Evolutionary conservation across 2,888 invertebrate genomes (phyloP), one percentile per base, ranked within the genome.

Genomic region (Physocephala rufipes): DNA sequence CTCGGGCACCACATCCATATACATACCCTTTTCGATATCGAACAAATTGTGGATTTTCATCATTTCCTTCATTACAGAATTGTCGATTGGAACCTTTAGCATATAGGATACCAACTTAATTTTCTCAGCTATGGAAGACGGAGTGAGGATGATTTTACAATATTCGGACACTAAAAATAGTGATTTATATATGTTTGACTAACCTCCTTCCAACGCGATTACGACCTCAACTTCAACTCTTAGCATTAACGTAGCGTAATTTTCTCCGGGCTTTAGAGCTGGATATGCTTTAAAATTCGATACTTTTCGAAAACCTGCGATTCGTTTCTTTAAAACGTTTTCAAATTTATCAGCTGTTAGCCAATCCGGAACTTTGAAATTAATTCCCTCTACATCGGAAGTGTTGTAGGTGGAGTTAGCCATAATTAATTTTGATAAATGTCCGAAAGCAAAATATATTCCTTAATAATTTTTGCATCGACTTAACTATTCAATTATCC

Each of bases 231-330:
- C 75, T 19, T 74, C 67, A 2, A 81, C 28, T 13, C 84, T 78
- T 28, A 82, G 58, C 80, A 85, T 81, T 2, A 81, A 64, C 0
- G 84, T 83, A n/a, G 80, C 75, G 74, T 81, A 85, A 71, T 85
- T 85, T 71, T 85, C 84, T 0, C 84, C 84, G 0, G 79, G 76
- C 2, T 73, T 77, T 3, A 75, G 67, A 13, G 82, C 83, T 1
- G 74, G 74, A 7, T 58, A 70, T 0, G 76, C 76, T 12, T 74
- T 78, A 63, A 82, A 81, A 3, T 71, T 70, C n/a, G 64, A 73
- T 2, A 78, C 78, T 71, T 67, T 72, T 19, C 71, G 65, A 21
- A 75, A 79, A 9, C 75, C 72, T 0, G 74, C 64, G 0, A 73
- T 30, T 1, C 73, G 75, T 36, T 75, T 73, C 53, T 71, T 74